These are phyloP conservation scores for Pogonocichla stellata DNA, from an alignment of 2,113 vertebrate species.

Conservation along the genomic window DNA sequence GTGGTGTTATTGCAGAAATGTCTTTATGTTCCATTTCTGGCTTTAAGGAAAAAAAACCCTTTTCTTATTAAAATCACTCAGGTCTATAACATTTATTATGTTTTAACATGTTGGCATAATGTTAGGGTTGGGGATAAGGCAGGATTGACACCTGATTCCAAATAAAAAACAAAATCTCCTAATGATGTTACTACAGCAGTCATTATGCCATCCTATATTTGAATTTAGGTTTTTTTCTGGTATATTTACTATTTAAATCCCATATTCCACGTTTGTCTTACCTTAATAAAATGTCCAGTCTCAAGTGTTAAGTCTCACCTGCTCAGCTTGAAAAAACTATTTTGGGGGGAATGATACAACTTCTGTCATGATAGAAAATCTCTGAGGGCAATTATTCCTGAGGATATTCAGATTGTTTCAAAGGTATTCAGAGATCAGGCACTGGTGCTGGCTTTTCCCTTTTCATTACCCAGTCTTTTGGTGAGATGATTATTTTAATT, in stretches of 20 bases:
- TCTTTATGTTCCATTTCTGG: not conserved
- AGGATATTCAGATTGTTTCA: not conserved
- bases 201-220: accelerated
- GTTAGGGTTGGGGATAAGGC: not conserved
- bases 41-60: not conserved
- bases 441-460: not conserved
- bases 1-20: not conserved
- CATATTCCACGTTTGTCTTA: not conserved
- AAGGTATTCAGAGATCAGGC: not conserved
- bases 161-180: not conserved
- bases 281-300: not conserved
- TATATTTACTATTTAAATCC: accelerated
- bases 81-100: not conserved
- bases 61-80: not conserved
- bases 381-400: not conserved
- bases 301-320: not conserved
- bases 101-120: not conserved
- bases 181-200: not conserved
- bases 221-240: not conserved
- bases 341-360: not conserved
- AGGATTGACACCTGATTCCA: not conserved
- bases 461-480: not conserved
- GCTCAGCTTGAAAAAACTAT: not conserved
- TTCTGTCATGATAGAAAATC: not conserved
- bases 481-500: not conserved